These are phyloP conservation scores for Rotaria sp. DNA, from an alignment of 2,888 invertebrate genomes.

Conservation along the genomic window DNA sequence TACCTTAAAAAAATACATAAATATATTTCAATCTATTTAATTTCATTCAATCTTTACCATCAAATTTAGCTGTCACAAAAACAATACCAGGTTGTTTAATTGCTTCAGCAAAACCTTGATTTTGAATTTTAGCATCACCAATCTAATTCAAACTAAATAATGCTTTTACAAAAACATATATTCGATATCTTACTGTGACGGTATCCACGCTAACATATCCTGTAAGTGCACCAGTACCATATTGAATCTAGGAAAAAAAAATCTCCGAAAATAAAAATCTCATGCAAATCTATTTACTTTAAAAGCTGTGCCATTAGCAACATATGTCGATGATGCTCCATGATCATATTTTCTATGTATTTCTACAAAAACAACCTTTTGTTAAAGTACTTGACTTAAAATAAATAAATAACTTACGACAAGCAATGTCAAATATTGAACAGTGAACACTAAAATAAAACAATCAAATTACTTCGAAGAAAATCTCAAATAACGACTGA, in stretches of 20 bases:
- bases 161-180: constrained; percentile 51
- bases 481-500: not conserved
- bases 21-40: not conserved
- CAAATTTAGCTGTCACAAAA: constrained; percentile 98
- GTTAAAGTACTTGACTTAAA: not conserved
- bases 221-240: constrained; percentile 89
- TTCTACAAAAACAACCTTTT: constrained; percentile 61
- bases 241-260: constrained; percentile 63
- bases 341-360: constrained; percentile 92
- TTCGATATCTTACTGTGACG: constrained; percentile 62
- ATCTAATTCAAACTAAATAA: constrained; percentile 51
- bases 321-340: constrained; percentile 72
- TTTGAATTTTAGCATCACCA: constrained; percentile 66
- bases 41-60: constrained; percentile 59
- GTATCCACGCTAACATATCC: constrained; percentile 87
- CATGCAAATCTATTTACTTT: constrained; percentile 49
- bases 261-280: not conserved
- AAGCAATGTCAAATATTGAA: constrained; percentile 78
- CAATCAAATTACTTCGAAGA: not conserved
- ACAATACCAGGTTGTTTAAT: constrained; percentile 82
- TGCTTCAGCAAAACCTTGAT: constrained; percentile 91
- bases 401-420: constrained; percentile 49
- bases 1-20: constrained; percentile 58
- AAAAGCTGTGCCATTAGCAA: constrained; percentile 80
- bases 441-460: not conserved